Base-by-base conservation (phyloP, 2,888 invertebrate species). In the Petrolisthes manimaculis region DNA sequence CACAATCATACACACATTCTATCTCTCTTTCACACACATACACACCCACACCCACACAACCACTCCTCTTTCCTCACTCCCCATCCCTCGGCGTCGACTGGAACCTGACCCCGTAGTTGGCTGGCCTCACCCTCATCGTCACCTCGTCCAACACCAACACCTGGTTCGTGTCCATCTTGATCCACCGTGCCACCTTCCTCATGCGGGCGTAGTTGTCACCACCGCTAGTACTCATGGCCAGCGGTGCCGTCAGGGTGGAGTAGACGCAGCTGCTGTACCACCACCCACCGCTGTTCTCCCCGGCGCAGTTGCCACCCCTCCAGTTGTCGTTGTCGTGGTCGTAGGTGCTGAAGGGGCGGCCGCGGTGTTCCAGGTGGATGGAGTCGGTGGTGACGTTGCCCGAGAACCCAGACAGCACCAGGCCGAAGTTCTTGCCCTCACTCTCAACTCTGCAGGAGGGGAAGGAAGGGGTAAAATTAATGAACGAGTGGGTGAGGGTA, bases 201-300 rank as follows among this genome's bases (percentile, higher is more conserved):
- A 78, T 81, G 75, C 78, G 83, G 5, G 83, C 82, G 18, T 54
- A 67, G 6, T 83, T 83, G 4, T n/a, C 3, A 18, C 82, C 56
- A 61, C 79, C 51, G 14, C 8, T 51, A 21, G 87, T 78, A 21
- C 14, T 14, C 18, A 84, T 88, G 18, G 87, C 79, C 37, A 84
- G 78, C 9, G 87, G 87, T 3, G 87, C 83, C 12, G 87, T 88
- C 18, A 88, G 74, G 6, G 84, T 88, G 53, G 87, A 67, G 74
- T 82, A 87, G 61, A 83, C 54, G 71, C 87, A 88, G 71, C 51
- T 61, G 84, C 83, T 84, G 80, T 78, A 88, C 87, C 87, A 88
- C 87, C 87, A 88, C 8, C 87, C 87, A 5, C 87, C 87, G 12
- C 71, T 69, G 87, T 88, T 82, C 18, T 53, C 69, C 21, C 71